Percentiles rank a stretch among this genome's conserved stretches.
Conservation (phyloP, 2,113 vertebrate genomes). For the Mus pahari region DNA sequence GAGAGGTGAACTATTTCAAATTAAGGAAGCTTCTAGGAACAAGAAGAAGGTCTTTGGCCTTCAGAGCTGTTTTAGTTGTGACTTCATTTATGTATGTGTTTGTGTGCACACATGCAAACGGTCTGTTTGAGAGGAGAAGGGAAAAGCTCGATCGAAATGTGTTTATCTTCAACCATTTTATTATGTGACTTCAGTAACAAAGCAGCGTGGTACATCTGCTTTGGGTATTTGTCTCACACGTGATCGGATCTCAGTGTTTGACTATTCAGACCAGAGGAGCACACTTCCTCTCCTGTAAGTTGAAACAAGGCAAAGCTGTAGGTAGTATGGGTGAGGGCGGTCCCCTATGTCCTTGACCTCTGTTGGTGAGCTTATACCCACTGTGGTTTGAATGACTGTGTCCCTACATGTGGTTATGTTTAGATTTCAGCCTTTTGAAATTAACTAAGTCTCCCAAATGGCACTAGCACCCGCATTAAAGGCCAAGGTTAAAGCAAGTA, state of each 20-base stretch:
- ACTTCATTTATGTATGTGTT: neutral
- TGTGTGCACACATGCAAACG: neutral
- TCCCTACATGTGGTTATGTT: neutral
- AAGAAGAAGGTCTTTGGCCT: neutral
- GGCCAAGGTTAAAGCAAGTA: neutral
- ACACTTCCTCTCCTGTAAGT: neutral
- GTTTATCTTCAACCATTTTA: neutral
- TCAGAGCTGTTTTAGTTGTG: too few species aligned
- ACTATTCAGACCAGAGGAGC: neutral
- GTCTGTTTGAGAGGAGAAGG: neutral
- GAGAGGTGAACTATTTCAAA: neutral
- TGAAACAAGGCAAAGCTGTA: neutral
- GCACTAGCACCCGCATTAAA: neutral
- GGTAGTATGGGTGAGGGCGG: neutral
- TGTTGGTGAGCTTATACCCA: neutral
- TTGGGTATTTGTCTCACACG: constrained; percentile 3
- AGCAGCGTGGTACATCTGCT: neutral
- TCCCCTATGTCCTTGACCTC: neutral
- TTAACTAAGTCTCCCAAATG: neutral
- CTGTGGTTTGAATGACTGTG: neutral
- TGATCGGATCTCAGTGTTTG: neutral
- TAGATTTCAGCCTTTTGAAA: neutral
- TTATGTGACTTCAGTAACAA: neutral
- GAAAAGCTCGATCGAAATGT: neutral
- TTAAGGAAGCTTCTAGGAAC: neutral